Base-by-base conservation (phyloP, 2,888 invertebrate genomes). In the Pilophorus perplexus region DNA sequence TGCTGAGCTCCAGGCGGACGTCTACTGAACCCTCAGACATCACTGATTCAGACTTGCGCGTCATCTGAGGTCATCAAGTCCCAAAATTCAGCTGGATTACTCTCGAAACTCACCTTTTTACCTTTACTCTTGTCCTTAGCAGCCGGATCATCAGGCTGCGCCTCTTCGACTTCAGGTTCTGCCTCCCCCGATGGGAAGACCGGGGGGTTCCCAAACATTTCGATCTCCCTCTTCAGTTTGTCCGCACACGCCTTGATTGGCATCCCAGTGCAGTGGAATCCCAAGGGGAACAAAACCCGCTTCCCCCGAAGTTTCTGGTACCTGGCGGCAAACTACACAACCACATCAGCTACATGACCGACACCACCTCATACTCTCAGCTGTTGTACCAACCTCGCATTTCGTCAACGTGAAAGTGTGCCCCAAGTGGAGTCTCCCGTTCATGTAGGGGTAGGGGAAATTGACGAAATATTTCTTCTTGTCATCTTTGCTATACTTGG, bases 391-490 rank as follows among this genome's bases (percentile, higher is more conserved):
- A n/a, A n/a, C 91, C 81, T 99, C 99, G 76, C 95, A 94, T 81
- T 99, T 99, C 6, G 96, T 93, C 50, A 99, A 77, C 2, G 96
- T 91, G 80, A 99, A 99, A 12, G 94, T 93, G 77, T 99, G 99
- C 0, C 99, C 99, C 71, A 99, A 81, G 83, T 99, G 99, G 64
- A 99, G 84, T 48, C 93, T 85, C 8, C 99, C 99, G 82, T 99
- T 99, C 98, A 99, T 99, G 76, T 99, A 99, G 0, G 99, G 99
- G 79, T 87, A 99, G 1, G 99, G 99, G 80, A 99, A 99, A 1
- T 95, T 95, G 33, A 89, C 90, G 72, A 96, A 80, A 76, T 89
- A 98, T 76, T 98, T 99, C 70, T 91, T 90, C 74, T 85, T 80
- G 5, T 76, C 75, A 14, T 79, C 77, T 73, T 82, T 82, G 68